Percentiles rank a stretch among this genome's conserved stretches.
These are phyloP conservation scores for Tragelaphus scriptus DNA, from an alignment of 2,113 vertebrate genomes.

Conservation along the genomic window DNA sequence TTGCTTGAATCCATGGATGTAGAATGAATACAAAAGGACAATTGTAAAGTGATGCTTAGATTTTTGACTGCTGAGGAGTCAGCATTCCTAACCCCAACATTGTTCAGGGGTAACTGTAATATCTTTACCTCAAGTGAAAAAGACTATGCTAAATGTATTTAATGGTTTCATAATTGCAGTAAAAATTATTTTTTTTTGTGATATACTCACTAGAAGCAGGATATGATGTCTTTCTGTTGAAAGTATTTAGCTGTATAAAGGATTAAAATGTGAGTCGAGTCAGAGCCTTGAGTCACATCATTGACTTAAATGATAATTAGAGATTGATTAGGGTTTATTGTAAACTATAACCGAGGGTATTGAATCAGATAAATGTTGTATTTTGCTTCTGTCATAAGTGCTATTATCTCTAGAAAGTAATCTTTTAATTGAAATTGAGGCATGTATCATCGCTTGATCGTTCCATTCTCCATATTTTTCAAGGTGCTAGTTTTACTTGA, in stretches of 20 bases:
- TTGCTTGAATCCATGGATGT: neutral
- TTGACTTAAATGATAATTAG: neutral
- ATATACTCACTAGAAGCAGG: neutral
- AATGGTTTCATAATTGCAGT: neutral
- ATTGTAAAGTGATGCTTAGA: neutral
- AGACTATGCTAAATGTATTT: neutral
- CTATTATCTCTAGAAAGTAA: neutral
- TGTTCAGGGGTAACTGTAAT: neutral
- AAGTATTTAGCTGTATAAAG: neutral
- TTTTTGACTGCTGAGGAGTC: neutral
- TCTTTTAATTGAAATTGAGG: neutral
- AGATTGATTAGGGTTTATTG: neutral
- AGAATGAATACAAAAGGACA: neutral
- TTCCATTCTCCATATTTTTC: neutral
- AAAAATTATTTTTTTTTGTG: neutral
- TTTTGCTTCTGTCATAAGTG: neutral
- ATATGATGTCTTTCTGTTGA: neutral
- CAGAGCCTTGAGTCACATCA: neutral
- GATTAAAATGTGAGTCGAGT: neutral
- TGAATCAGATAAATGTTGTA: neutral
- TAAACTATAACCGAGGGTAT: neutral
- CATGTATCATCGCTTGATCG: neutral
- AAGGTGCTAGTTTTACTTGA: neutral
- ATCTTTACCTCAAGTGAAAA: constrained; percentile 41
- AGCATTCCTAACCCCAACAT: neutral